Evolutionary conservation across 2,797 vertebrate genomes (phyloP).

Genomic region (Eulemur mongoz): DNA sequence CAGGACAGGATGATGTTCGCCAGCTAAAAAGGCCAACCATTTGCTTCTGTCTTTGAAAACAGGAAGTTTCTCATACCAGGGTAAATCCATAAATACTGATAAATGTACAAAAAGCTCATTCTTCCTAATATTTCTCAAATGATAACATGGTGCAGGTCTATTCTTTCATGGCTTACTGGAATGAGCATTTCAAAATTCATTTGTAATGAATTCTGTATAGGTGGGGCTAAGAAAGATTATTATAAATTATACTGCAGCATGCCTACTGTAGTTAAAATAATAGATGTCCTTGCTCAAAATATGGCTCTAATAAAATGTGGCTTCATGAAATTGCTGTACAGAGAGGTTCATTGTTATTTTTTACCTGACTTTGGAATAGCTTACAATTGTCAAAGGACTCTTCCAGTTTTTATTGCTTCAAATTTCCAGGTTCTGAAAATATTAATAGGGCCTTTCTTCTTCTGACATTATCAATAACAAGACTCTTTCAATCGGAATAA

Average conservation of each 20-base stretch:
- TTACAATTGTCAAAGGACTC: constrained; percentile 44
- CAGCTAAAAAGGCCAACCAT: neutral
- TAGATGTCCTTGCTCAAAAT: constrained; percentile 53
- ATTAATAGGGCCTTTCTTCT: constrained; percentile 38
- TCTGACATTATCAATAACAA: constrained; percentile 21
- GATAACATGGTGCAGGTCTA: neutral
- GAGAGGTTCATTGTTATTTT: constrained; percentile 39
- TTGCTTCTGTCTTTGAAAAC: constrained; percentile 17
- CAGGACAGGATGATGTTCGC: neutral
- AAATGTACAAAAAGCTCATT: neutral
- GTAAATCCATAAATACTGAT: neutral
- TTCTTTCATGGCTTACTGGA: constrained; percentile 38
- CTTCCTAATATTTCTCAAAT: constrained; percentile 33
- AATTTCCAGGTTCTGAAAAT: constrained; percentile 55
- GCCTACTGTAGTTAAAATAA: constrained; percentile 60
- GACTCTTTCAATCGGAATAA: constrained; percentile 38
- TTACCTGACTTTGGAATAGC: neutral
- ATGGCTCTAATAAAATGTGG: constrained; percentile 52
- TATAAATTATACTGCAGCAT: constrained; percentile 11
- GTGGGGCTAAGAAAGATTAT: constrained; percentile 40
- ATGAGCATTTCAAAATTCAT: constrained; percentile 57
- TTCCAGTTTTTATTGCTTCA: constrained; percentile 58
- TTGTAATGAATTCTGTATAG: constrained; percentile 50
- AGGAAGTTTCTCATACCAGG: neutral
- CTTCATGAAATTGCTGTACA: constrained; percentile 26